Evolutionary conservation across 2,113 vertebrate genomes (phyloP).

Genomic region (Falco punctatus): DNA sequence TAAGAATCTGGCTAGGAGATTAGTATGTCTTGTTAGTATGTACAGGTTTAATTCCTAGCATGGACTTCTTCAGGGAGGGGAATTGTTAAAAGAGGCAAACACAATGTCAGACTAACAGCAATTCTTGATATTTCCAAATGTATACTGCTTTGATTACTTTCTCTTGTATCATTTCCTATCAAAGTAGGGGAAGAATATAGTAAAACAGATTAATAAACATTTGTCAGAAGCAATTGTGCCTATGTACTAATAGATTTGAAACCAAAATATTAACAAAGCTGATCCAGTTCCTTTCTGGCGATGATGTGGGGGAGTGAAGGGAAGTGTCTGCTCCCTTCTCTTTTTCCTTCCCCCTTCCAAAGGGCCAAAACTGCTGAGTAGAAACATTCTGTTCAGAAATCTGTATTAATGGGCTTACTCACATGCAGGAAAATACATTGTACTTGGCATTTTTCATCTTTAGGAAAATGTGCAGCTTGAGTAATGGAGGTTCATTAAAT

Average conservation of each 20-base stretch:
- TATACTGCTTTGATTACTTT: background rate
- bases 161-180: background rate
- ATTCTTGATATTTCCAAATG: background rate
- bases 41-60: background rate
- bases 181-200: background rate
- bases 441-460: slow-evolving; percentile 43
- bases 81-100: background rate
- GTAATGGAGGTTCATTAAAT: slow-evolving; percentile 55
- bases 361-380: slow-evolving; percentile 39
- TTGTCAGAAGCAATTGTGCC: background rate
- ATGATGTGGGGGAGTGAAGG: slow-evolving; percentile 23
- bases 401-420: slow-evolving; percentile 50
- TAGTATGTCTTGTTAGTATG: background rate
- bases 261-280: background rate
- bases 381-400: slow-evolving; percentile 43
- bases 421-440: slow-evolving; percentile 28
- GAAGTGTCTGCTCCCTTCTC: background rate
- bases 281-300: background rate
- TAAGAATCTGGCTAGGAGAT: background rate
- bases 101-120: background rate
- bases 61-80: background rate
- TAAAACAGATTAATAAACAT: background rate
- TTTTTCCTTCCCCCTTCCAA: slow-evolving; percentile 2
- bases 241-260: background rate
- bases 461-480: slow-evolving; percentile 42